Evolutionary conservation across 2,113 vertebrate species (phyloP).

Genomic region (Anhinga anhinga): DNA sequence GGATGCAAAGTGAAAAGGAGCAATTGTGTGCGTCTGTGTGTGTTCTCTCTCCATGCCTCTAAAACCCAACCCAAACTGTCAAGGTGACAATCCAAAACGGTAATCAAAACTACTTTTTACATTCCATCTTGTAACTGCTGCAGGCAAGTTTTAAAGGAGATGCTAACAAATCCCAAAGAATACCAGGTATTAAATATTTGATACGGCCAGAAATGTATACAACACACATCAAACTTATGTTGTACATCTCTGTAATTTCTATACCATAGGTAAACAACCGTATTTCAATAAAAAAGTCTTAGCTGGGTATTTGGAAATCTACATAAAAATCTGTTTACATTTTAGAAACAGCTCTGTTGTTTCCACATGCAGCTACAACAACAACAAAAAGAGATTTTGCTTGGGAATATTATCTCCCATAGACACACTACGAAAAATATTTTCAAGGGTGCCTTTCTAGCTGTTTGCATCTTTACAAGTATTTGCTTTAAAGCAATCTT

Average conservation of each 20-base stretch:
- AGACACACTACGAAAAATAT: neutral
- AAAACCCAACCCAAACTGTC: slow-evolving; percentile 79
- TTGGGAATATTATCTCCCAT: slow-evolving; percentile 24
- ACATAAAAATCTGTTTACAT: slow-evolving; percentile 57
- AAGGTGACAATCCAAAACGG: slow-evolving; percentile 84
- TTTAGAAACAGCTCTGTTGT: slow-evolving; percentile 38
- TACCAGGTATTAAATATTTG: slow-evolving; percentile 82
- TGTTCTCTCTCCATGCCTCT: slow-evolving; percentile 70
- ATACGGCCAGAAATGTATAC: slow-evolving; percentile 76
- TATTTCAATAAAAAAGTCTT: slow-evolving; percentile 51
- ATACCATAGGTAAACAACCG: slow-evolving; percentile 48
- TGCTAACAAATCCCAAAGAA: slow-evolving; percentile 84
- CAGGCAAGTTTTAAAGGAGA: slow-evolving; percentile 82
- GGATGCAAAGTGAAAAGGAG: slow-evolving; percentile 61
- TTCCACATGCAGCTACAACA: slow-evolving; percentile 2
- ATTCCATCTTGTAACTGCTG: slow-evolving; percentile 80
- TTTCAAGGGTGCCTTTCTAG: slow-evolving; percentile 40
- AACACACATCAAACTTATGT: slow-evolving; percentile 67
- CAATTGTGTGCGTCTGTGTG: slow-evolving; percentile 44
- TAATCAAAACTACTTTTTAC: slow-evolving; percentile 84
- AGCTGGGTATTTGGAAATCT: slow-evolving; percentile 27
- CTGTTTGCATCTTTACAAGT: neutral
- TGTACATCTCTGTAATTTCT: slow-evolving; percentile 63
- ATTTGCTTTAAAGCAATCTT: slow-evolving; percentile 41
- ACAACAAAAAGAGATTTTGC: slow-evolving; percentile 5